Conservation (phyloP, 2,113 vertebrate species). For the Rattus rattus region DNA sequence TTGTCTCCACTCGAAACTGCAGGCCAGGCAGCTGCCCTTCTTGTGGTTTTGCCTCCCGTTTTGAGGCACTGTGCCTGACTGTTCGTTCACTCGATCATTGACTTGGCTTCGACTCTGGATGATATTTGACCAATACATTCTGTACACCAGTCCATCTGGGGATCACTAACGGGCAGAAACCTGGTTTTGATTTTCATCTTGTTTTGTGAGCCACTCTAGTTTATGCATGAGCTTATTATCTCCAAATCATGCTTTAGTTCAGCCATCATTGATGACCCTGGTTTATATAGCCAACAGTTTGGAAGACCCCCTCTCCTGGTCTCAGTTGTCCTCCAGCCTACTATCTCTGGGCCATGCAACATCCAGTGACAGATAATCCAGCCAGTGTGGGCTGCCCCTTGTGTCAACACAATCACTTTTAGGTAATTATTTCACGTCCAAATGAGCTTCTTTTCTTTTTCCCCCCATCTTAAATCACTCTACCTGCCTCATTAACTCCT, state of each 20-base stretch:
- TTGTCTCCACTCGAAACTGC: background rate
- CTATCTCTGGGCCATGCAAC: rapidly evolving
- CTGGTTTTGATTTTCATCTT: background rate
- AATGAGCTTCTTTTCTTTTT: background rate
- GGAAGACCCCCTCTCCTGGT: background rate
- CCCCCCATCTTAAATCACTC: background rate
- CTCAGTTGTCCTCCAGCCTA: background rate
- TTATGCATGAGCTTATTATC: background rate
- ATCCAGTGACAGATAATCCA: background rate
- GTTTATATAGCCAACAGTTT: background rate
- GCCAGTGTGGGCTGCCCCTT: background rate
- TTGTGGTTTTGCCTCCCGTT: background rate
- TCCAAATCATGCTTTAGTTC: background rate
- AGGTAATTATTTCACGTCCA: background rate
- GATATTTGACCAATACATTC: background rate
- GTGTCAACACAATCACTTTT: background rate
- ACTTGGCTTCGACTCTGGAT: background rate
- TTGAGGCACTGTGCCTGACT: background rate
- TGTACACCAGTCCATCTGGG: background rate
- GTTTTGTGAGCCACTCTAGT: background rate
- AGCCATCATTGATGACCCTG: background rate
- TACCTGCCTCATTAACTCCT: background rate
- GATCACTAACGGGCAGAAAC: background rate
- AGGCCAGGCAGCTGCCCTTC: background rate
- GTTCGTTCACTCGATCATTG: background rate